phyloP scores from a whole-genome alignment of 2,888 invertebrate genomes.

The Drosophila peninsularis region DNA sequence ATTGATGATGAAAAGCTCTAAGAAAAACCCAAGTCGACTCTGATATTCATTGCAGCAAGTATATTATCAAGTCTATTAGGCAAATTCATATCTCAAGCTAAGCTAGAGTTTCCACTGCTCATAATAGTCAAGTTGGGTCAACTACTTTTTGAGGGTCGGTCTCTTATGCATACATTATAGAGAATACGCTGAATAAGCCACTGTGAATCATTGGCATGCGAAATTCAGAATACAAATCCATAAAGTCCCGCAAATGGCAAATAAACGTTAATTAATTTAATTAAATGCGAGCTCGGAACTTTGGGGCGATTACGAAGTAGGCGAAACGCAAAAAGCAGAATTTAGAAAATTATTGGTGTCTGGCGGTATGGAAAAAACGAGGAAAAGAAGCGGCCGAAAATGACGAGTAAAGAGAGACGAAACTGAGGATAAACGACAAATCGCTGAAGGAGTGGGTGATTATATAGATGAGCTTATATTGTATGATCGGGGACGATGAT shows the following conservation, averaged over 20 bases:
- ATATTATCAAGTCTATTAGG: too few species aligned
- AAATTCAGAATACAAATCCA: slow-evolving; percentile 18
- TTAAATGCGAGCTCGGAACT: slow-evolving; percentile 50
- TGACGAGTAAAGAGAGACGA: slow-evolving; percentile 9
- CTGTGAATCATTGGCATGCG: slow-evolving; percentile 32
- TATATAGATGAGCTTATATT: slow-evolving; percentile 34
- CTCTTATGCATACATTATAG: background rate
- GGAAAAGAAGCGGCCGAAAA: slow-evolving; percentile 2
- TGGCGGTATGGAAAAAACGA: slow-evolving; percentile 28
- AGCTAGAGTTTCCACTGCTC: background rate
- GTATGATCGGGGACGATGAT: slow-evolving; percentile 45
- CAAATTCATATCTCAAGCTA: too few species aligned
- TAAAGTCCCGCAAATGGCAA: slow-evolving; percentile 33
- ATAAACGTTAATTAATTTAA: slow-evolving; percentile 67
- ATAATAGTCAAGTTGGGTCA: background rate
- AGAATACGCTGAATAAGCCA: background rate
- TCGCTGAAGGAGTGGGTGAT: slow-evolving; percentile 57
- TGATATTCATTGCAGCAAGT: too few species aligned
- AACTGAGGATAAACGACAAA: slow-evolving; percentile 66
- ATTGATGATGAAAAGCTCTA: too few species aligned
- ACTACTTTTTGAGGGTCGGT: background rate
- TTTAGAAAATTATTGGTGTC: slow-evolving; percentile 70
- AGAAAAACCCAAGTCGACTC: too few species aligned
- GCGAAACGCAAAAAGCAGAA: slow-evolving; percentile 33
- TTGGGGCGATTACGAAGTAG: slow-evolving; percentile 46